These are phyloP conservation scores for Xiphophorus hellerii DNA, from an alignment of 2,113 vertebrate species.

Conservation along the genomic window DNA sequence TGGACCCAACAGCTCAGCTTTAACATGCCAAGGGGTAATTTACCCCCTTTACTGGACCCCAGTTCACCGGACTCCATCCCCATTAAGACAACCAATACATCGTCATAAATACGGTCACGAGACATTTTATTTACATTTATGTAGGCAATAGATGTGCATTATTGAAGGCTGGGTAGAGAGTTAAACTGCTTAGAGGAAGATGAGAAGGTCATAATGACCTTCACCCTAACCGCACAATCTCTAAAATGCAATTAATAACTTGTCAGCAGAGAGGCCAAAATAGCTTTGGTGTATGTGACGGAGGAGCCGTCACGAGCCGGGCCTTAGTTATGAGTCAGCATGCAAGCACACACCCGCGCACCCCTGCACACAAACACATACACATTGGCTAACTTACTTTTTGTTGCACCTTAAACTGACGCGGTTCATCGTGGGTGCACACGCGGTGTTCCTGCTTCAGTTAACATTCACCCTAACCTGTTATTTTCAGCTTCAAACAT, in stretches of 20 bases:
- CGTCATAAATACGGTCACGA: conserved; percentile 47
- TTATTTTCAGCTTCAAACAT: too few relatives aligned
- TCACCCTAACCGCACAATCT: conserved; percentile 38
- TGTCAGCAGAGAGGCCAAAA: conserved; percentile 47
- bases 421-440: too few relatives aligned
- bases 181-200: conserved; percentile 71
- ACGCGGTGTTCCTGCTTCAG: too few relatives aligned
- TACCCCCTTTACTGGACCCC: conserved; percentile 48
- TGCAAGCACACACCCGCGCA: too few relatives aligned
- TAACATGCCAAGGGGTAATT: conserved; percentile 24
- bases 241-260: conserved; percentile 48
- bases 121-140: conserved; percentile 76
- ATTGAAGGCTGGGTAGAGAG: conserved; percentile 49
- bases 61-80: conserved; percentile 26
- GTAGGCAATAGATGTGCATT: conserved; percentile 38
- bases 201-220: conserved; percentile 58
- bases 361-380: too few relatives aligned
- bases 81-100: conserved; percentile 71
- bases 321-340: too few relatives aligned
- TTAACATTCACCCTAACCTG: too few relatives aligned
- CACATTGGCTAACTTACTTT: too few relatives aligned
- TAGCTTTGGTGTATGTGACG: neutral
- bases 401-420: too few relatives aligned
- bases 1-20: conserved; percentile 33
- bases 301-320: too few relatives aligned